Conservation (phyloP, 1,140 invertebrate genomes). For the Saccostrea glomerata region DNA sequence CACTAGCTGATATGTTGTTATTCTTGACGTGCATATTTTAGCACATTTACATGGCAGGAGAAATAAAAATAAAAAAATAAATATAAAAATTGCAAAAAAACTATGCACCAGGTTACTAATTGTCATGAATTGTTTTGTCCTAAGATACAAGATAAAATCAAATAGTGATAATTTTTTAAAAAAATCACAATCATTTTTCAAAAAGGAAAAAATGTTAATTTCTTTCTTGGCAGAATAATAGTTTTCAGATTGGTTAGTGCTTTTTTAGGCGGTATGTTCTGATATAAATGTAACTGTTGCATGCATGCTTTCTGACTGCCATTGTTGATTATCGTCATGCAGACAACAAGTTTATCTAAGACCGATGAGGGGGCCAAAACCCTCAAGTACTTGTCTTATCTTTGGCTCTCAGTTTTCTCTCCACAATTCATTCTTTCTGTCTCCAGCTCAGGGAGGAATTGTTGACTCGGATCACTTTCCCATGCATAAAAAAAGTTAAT, state of each 20-base stretch:
- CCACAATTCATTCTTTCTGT: slow-evolving; percentile 8
- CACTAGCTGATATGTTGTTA: neutral
- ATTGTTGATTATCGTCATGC: slow-evolving; percentile 24
- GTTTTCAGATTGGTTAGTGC: neutral
- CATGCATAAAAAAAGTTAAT: neutral
- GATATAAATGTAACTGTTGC: slow-evolving; percentile 29
- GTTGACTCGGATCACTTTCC: slow-evolving; percentile 8
- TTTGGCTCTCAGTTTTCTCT: slow-evolving; percentile 14
- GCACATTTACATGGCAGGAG: neutral
- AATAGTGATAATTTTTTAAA: neutral
- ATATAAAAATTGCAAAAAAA: neutral
- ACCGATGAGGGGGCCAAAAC: slow-evolving; percentile 28
- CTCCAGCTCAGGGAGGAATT: neutral
- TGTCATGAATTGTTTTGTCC: neutral
- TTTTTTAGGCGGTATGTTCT: slow-evolving; percentile 7
- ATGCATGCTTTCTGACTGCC: slow-evolving; percentile 22
- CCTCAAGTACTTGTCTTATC: slow-evolving; percentile 10
- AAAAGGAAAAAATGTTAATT: neutral
- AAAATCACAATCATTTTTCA: neutral
- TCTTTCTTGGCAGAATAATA: slow-evolving; percentile 26
- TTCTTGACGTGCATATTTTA: neutral
- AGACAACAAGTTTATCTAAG: slow-evolving; percentile 38
- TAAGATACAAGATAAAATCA: neutral
- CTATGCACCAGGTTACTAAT: neutral
- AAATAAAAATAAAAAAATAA: neutral